Evolutionary conservation across 1,140 invertebrate species (phyloP).

Genomic region (Leptinotarsa defecta): DNA sequence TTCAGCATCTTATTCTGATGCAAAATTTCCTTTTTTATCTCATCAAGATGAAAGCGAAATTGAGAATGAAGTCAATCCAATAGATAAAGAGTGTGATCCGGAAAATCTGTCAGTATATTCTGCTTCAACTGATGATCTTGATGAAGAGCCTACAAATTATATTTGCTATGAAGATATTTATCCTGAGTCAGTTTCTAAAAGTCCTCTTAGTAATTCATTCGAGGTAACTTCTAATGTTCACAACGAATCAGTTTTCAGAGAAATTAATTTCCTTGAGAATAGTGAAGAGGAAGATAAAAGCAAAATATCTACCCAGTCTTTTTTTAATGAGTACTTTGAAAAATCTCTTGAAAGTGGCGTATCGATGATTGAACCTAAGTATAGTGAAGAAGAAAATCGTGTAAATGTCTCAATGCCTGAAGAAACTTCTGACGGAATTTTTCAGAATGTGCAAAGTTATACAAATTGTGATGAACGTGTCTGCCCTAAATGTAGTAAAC

Average conservation of each 20-base stretch:
- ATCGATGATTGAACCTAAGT: not conserved
- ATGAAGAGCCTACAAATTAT: conserved; percentile 31
- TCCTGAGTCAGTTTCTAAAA: conserved; percentile 32
- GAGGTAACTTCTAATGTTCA: not conserved
- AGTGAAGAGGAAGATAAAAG: not conserved
- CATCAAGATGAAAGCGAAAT: not conserved
- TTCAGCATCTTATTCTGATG: not conserved
- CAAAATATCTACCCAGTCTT: conserved; percentile 45
- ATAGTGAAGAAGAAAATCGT: not conserved
- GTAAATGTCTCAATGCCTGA: not conserved
- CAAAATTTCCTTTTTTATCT: not conserved
- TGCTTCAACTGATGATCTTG: conserved; percentile 37
- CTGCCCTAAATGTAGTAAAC: conserved; percentile 62
- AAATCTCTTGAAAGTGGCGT: conserved; percentile 18
- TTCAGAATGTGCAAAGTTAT: too few species aligned
- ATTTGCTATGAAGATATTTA: conserved; percentile 42
- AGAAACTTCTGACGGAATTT: conserved; percentile 7
- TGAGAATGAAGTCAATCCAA: not conserved
- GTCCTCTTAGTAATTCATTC: conserved; percentile 2
- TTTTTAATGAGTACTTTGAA: conserved; percentile 59
- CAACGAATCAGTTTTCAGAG: conserved; percentile 8
- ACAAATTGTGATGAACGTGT: conserved; percentile 23
- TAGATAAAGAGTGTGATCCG: conserved; percentile 27
- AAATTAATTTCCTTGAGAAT: not conserved
- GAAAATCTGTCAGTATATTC: conserved; percentile 44